phyloP scores from a whole-genome alignment of 2,113 vertebrate species.

The Nannobrachium achirus region DNA sequence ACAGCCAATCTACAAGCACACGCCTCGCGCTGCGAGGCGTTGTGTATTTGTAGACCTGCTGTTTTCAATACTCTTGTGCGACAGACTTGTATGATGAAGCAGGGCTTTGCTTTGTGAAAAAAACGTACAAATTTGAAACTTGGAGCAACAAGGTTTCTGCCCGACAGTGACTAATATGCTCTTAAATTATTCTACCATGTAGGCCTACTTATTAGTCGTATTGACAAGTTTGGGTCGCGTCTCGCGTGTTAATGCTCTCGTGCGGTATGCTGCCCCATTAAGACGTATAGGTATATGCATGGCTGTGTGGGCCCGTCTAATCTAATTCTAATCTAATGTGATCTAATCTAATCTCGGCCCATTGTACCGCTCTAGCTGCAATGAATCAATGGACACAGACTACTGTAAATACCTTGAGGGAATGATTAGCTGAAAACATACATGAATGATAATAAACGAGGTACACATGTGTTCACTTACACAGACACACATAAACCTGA shows the following conservation, averaged over 20 bases:
- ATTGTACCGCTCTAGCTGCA: neutral
- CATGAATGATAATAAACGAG: neutral
- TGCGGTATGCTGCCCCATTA: neutral
- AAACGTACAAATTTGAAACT: no score
- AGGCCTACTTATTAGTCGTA: neutral
- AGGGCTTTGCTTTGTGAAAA: no score
- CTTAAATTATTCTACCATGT: constrained; percentile 1
- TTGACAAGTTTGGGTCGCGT: constrained; percentile 6
- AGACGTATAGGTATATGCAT: neutral
- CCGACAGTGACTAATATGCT: no score
- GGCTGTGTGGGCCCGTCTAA: neutral
- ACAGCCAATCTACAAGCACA: no score
- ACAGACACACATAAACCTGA: constrained; percentile 19
- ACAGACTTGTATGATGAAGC: no score
- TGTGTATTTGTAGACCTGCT: no score
- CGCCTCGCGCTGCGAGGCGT: no score
- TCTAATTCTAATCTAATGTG: neutral
- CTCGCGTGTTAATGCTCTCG: constrained; percentile 2
- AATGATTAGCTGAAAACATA: neutral
- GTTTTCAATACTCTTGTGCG: no score
- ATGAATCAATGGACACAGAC: neutral
- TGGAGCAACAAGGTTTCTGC: no score
- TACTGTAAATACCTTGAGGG: neutral
- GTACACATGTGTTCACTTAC: neutral
- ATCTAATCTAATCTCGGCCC: no score